Base-by-base conservation (phyloP, 2,113 vertebrate species). In the Lophura nycthemera region DNA sequence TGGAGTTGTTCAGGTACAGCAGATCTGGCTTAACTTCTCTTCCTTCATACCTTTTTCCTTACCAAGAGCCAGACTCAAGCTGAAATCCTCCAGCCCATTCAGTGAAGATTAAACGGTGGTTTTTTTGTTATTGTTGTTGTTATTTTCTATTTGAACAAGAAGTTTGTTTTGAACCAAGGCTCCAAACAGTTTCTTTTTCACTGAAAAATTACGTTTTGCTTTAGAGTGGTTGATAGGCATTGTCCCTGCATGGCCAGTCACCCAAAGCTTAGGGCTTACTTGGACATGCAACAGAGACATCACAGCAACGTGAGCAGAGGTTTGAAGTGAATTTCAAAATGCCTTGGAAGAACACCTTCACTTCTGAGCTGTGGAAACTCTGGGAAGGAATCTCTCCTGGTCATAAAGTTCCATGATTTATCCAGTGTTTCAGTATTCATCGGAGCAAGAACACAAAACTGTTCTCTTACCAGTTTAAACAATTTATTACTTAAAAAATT, bases 331-430 rank as follows among this genome's bases (percentile, higher is more conserved):
- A 22, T 74, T 65, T 34, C 48, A 48, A 15, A 17, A 40, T 0
- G 1, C 17, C 21, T 63, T 42, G 29, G 36, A 54, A 71, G 70
- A 60, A 14, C 15, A 63, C 40, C 60, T 61, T 86, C 32, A 59
- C 11, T 83, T 22, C 22, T 11, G n/a, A 87, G 36, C 61, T 83
- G 36, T 0, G 0, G 36, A n/a, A 84, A 10, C 18, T 12, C 63
- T 38, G 2, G 11, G 22, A 29, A 56, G 30, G 7, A 59, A 27
- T 11, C 20, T 54, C 34, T 61, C 60, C 56, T 74, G 30, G 43
- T 74, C 11, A 1, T 11, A 54, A 42, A 36, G 30, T 36, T 74
- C 36, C 24, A 45, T 1, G 1, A 16, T 27, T 5, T 45, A 52
- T 48, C 27, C 40, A 6, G 10, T 10, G 21, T 81, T 73, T 69